phyloP scores from a whole-genome alignment of 2,888 invertebrate species.

The Leuctra nigra region DNA sequence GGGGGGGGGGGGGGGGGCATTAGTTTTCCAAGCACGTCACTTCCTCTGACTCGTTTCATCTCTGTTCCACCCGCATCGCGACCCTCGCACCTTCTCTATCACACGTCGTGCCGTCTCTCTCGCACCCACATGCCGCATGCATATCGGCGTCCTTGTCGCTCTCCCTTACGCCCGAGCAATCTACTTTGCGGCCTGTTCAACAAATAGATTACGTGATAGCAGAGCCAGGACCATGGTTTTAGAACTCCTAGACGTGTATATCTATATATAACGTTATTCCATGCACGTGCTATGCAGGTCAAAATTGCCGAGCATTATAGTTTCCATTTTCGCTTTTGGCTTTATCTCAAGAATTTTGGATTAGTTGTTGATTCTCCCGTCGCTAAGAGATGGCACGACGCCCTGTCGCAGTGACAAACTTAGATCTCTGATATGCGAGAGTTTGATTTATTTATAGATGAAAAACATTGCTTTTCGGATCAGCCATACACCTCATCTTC shows the following conservation, averaged over 20 bases:
- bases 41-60: conserved; percentile 18
- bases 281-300: conserved; percentile 28
- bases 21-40: conserved; percentile 24
- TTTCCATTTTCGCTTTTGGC: conserved; percentile 25
- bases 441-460: too few species aligned
- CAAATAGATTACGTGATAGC: conserved; percentile 31
- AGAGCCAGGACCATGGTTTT: conserved; percentile 4
- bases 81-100: conserved; percentile 6
- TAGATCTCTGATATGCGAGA: too few species aligned
- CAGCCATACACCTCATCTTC: too few species aligned
- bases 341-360: conserved; percentile 23
- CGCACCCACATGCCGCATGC: conserved; percentile 4
- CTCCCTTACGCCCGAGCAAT: conserved; percentile 25
- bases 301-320: conserved; percentile 32
- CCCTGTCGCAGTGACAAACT: too few species aligned
- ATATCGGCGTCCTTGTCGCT: conserved; percentile 1
- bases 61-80: background rate
- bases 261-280: conserved; percentile 10
- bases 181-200: conserved; percentile 30
- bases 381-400: conserved; percentile 8
- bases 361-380: conserved; percentile 31
- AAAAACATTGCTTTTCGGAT: too few species aligned
- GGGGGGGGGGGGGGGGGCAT: conserved; percentile 19
- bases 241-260: too few species aligned
- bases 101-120: conserved; percentile 3